Base-by-base conservation (phyloP, 2,113 vertebrate species). In the Paedocypris sp. region DNA sequence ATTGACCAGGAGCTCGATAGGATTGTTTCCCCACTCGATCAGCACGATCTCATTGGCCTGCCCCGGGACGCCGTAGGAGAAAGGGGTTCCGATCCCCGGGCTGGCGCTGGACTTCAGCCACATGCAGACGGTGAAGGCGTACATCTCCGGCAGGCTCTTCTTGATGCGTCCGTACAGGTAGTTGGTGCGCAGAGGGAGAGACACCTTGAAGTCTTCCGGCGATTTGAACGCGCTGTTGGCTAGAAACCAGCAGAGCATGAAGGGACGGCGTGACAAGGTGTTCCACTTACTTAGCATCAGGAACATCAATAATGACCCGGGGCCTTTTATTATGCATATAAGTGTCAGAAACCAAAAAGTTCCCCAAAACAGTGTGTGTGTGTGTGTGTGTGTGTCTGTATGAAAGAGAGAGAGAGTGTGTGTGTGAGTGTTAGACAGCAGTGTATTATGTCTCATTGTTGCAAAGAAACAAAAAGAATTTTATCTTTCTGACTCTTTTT, bases 21-120 rank as follows among this genome's bases (percentile, higher is more conserved):
- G 93, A 72, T 97, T 97, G 76, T 93, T 96, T 0, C 93, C 95
- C 95, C 94, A 99, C 20, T 99, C 94, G 4, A 99, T 99, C 38
- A 99, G 87, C 62, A 98, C 95, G 0, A 99, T 95, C 81, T 99
- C 95, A 5, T 99, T 99, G 68, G 95, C 90, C 72, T 99, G 95
- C 19, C 93, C 93, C 0, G 93, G 88, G 35, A 99, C 94, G 0
- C 93, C 95, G 0, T 99, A 98, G 0, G 95, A 98, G 76, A 99
- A 99, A 0, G 93, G 95, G 4, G 95, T 98, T 52, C 95, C 95
- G 2, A 97, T 92, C 6, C 94, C 93, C 0, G 93, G 92, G 0
- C 87, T 92, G 31, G 91, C 90, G 0, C 90, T 90, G 13, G 95
- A 95, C 49, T 91, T 92, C 59, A 99, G 80, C 95, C 95, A 99